These are phyloP conservation scores for Adelges cooleyi DNA, from an alignment of 1,140 invertebrate species.

Conservation along the genomic window DNA sequence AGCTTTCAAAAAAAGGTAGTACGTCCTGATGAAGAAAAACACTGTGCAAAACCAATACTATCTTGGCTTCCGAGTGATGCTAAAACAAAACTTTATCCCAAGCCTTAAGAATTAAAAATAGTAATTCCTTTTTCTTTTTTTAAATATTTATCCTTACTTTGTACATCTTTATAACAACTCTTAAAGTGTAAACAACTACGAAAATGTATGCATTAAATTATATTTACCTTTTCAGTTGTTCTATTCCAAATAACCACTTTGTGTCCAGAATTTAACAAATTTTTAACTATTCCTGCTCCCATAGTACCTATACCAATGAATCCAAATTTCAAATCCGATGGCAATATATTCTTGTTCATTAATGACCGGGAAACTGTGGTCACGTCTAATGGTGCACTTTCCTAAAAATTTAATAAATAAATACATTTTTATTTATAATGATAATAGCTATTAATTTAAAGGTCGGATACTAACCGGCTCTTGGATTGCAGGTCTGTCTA, in stretches of 20 bases:
- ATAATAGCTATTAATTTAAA: background rate
- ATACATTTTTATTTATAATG: slow-evolving; percentile 5
- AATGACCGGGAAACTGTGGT: slow-evolving; percentile 60
- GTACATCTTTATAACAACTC: no score
- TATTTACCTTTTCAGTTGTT: slow-evolving; percentile 80
- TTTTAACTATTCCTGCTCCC: slow-evolving; percentile 92
- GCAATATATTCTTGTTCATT: slow-evolving; percentile 73
- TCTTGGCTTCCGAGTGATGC: no score
- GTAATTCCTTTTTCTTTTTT: no score
- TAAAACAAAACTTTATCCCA: no score
- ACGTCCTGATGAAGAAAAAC: no score
- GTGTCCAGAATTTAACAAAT: slow-evolving; percentile 86
- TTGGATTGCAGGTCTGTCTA: background rate
- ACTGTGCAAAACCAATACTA: no score
- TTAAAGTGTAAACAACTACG: no score
- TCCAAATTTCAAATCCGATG: slow-evolving; percentile 79
- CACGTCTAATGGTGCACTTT: slow-evolving; percentile 61
- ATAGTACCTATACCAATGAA: slow-evolving; percentile 92
- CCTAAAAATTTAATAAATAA: slow-evolving; percentile 42
- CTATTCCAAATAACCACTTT: slow-evolving; percentile 90
- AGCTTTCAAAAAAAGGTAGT: no score
- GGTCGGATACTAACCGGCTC: background rate
- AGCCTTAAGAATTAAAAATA: no score
- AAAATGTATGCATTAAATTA: no score
- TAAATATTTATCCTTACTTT: no score